A percentile compares a stretch with the other conserved stretches of the same genome.
phyloP scores from a whole-genome alignment of 1,140 invertebrate species.

The Antheraea pernyi region DNA sequence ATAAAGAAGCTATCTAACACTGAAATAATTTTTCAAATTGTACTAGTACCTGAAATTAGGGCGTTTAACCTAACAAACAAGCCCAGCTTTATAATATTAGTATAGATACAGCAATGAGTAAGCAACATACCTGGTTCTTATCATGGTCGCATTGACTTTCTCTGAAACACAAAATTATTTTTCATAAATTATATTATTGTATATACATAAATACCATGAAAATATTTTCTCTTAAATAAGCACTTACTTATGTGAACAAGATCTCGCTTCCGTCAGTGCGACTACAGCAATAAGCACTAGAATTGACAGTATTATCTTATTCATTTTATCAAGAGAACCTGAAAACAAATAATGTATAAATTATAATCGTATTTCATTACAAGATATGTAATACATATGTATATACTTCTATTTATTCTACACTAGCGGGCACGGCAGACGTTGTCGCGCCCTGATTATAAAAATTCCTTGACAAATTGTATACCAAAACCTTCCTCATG shows the following conservation, averaged over 20 bases:
- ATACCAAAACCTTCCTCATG: no score
- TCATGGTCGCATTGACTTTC: not conserved
- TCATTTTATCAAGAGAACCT: not conserved
- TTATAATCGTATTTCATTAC: no score
- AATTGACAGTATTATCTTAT: not conserved
- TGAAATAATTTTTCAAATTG: no score
- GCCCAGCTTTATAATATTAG: no score
- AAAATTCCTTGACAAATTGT: no score
- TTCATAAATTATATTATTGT: not conserved
- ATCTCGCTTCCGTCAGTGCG: constrained; percentile 1
- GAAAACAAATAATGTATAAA: not conserved
- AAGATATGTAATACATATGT: no score
- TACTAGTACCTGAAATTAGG: no score
- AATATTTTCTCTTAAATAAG: not conserved
- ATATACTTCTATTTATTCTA: no score
- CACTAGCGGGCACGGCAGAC: no score
- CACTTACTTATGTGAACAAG: constrained; percentile 2
- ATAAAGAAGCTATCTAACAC: no score
- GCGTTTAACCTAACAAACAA: no score
- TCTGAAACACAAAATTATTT: not conserved
- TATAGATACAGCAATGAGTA: not conserved
- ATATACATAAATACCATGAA: not conserved
- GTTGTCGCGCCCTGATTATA: no score
- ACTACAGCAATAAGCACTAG: not conserved
- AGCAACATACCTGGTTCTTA: not conserved